Evolutionary conservation across 2,888 invertebrate genomes (phyloP).

Genomic region (Lithophane socia): DNA sequence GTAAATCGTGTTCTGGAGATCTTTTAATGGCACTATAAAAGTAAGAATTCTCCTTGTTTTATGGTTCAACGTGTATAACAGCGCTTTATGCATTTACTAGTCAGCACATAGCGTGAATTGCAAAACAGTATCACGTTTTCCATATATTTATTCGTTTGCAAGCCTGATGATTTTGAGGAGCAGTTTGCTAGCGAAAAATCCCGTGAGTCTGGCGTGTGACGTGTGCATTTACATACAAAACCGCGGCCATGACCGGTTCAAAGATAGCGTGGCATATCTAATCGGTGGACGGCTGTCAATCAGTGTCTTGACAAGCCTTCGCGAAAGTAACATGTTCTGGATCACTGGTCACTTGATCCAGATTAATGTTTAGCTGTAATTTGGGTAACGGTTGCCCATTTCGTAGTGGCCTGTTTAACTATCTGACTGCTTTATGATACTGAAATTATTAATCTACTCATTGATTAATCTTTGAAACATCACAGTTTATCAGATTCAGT

Average conservation of each 20-base stretch:
- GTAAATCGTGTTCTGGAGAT: constrained; percentile 57
- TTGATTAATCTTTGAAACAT: constrained; percentile 41
- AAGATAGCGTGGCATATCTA: constrained; percentile 87
- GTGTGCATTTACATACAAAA: constrained; percentile 88
- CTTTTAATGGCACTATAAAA: constrained; percentile 61
- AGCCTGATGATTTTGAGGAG: constrained; percentile 76
- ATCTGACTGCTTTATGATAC: constrained; percentile 21
- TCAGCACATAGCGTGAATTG: constrained; percentile 66
- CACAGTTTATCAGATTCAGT: constrained; percentile 42
- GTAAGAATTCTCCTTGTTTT: constrained; percentile 60
- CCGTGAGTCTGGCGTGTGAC: constrained; percentile 76
- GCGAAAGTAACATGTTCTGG: constrained; percentile 79
- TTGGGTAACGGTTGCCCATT: constrained; percentile 59
- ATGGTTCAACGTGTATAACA: constrained; percentile 52
- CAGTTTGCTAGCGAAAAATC: constrained; percentile 76
- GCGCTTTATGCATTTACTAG: constrained; percentile 62
- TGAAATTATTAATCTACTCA: constrained; percentile 29
- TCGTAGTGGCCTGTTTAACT: constrained; percentile 39
- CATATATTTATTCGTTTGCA: constrained; percentile 71
- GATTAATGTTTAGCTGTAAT: constrained; percentile 64
- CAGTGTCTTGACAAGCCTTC: constrained; percentile 77
- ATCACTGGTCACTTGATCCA: constrained; percentile 74
- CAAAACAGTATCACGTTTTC: constrained; percentile 71
- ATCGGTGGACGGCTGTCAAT: constrained; percentile 85
- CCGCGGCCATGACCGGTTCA: constrained; percentile 80